These are phyloP conservation scores for Lasioglossum vierecki DNA, from an alignment of 2,888 invertebrate genomes.

Conservation along the genomic window DNA sequence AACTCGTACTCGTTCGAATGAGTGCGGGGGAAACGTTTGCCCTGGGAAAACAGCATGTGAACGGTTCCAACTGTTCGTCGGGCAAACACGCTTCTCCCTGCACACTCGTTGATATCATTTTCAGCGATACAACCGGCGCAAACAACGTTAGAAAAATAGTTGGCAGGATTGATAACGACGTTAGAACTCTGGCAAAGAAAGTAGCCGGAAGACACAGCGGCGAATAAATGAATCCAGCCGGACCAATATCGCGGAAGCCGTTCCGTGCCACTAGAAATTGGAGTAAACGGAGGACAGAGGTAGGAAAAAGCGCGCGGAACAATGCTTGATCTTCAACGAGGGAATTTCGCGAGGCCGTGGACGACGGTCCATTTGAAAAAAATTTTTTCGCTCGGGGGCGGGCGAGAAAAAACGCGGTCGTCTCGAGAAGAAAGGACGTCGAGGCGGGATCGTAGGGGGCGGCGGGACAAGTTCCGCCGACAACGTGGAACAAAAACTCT, in stretches of 20 bases:
- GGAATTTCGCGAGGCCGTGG: constrained; percentile 29
- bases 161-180: background rate
- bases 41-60: background rate
- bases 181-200: background rate
- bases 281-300: background rate
- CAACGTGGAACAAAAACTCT: constrained; percentile 45
- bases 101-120: background rate
- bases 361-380: constrained; percentile 31
- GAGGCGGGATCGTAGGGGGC: background rate
- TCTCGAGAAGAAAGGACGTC: constrained; percentile 15
- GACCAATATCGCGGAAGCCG: background rate
- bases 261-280: constrained; percentile 7
- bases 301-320: background rate
- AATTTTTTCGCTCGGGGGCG: constrained; percentile 3
- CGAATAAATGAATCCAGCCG: background rate
- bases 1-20: background rate
- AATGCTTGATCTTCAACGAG: background rate
- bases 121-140: background rate
- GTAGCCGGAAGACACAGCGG: background rate
- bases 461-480: constrained; percentile 24
- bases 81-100: background rate
- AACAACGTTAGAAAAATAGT: background rate
- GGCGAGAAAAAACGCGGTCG: constrained; percentile 15
- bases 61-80: background rate
- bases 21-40: background rate